Evolutionary conservation across 2,797 vertebrate species (phyloP).

Genomic region (Catostomus latipinnis): DNA sequence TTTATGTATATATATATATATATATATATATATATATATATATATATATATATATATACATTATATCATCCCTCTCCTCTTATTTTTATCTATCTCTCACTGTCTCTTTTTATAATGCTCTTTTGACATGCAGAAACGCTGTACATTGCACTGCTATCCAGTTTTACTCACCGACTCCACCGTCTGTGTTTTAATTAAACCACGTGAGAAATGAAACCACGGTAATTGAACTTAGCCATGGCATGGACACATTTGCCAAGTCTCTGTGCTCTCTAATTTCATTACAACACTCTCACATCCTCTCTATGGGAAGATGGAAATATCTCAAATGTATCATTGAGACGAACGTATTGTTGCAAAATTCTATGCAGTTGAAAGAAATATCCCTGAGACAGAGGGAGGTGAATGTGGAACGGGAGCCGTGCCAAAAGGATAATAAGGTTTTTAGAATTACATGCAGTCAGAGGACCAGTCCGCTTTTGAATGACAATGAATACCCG

Average conservation of each 20-base stretch:
- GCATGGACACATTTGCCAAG: constrained; percentile 64
- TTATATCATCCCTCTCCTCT: no score
- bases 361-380: constrained; percentile 22
- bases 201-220: constrained; percentile 63
- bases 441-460: constrained; percentile 53
- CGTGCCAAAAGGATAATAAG: constrained; percentile 51
- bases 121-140: constrained; percentile 51
- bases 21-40: no score
- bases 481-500: constrained; percentile 46
- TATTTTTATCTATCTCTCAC: constrained; percentile 7
- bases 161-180: constrained; percentile 53
- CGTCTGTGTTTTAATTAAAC: constrained; percentile 68
- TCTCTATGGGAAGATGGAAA: constrained; percentile 48
- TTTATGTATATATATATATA: no score
- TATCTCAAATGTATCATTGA: constrained; percentile 29
- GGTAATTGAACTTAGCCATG: constrained; percentile 71
- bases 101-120: background rate
- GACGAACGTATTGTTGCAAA: constrained; percentile 29
- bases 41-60: no score
- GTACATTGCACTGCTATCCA: constrained; percentile 59
- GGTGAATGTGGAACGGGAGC: constrained; percentile 28
- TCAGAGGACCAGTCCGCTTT: constrained; percentile 43
- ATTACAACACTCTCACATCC: constrained; percentile 53
- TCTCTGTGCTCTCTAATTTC: constrained; percentile 67
- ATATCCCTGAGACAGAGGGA: constrained; percentile 38